Conservation (phyloP, 1,140 invertebrate genomes). For the Drosophila pectinifera region DNA sequence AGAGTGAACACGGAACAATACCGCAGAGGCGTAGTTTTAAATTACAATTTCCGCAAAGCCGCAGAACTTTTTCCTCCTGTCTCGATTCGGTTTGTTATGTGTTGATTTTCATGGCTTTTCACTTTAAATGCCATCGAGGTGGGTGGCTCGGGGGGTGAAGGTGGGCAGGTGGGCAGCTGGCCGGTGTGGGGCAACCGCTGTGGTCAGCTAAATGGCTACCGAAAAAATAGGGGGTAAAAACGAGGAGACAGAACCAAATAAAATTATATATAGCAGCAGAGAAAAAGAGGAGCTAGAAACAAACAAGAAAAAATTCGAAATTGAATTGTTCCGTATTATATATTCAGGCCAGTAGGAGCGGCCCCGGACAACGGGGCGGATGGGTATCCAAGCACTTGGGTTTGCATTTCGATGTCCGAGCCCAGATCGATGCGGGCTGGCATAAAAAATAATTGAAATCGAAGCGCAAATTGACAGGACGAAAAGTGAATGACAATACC, state of each 20-base stretch:
- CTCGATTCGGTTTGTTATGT: conserved; percentile 49
- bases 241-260: conserved; percentile 37
- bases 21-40: conserved; percentile 58
- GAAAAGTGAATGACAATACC: conserved; percentile 39
- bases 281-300: conserved; percentile 23
- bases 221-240: conserved; percentile 43
- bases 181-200: conserved; percentile 25
- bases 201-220: conserved; percentile 65
- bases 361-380: neutral
- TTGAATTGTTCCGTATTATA: conserved; percentile 55
- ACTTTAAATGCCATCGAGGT: conserved; percentile 59
- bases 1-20: conserved; percentile 11
- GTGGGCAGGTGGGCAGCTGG: neutral
- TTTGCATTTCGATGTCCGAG: conserved; percentile 19
- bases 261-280: conserved; percentile 52
- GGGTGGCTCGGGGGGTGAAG: neutral
- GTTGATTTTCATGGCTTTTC: conserved; percentile 70
- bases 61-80: conserved; percentile 47
- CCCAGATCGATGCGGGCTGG: conserved; percentile 26
- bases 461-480: conserved; percentile 45
- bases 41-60: conserved; percentile 72
- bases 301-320: conserved; percentile 50
- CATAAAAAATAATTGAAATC: conserved; percentile 51
- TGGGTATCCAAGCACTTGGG: conserved; percentile 6
- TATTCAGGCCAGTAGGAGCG: conserved; percentile 29